Evolutionary conservation across 2,113 vertebrate genomes (phyloP).

Genomic region (Psilopogon haemacephalus): DNA sequence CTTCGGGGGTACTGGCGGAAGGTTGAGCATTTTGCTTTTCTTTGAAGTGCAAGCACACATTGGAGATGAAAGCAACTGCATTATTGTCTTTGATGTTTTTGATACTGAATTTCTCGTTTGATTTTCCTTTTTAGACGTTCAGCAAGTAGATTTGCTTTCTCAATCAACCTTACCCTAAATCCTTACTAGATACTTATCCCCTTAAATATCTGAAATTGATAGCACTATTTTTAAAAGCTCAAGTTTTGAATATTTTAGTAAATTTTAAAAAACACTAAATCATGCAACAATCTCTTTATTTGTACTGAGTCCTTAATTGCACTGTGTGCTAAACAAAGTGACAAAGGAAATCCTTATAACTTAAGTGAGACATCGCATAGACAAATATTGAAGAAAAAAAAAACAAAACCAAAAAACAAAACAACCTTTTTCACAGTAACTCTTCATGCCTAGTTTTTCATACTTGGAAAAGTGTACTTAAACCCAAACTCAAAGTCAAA

Average conservation of each 20-base stretch:
- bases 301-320: not conserved
- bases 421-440: not conserved
- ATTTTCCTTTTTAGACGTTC: slow-evolving; percentile 73
- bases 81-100: slow-evolving; percentile 81
- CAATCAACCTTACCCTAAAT: slow-evolving; percentile 62
- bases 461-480: not conserved
- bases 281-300: not conserved
- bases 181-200: slow-evolving; percentile 59
- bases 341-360: not conserved
- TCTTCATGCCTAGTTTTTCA: not conserved
- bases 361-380: not conserved
- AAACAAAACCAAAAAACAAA: not conserved
- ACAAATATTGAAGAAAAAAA: not conserved
- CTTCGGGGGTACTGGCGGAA: slow-evolving; percentile 57
- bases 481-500: not conserved
- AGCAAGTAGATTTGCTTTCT: slow-evolving; percentile 68
- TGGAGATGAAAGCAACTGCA: slow-evolving; percentile 79
- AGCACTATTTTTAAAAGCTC: slow-evolving; percentile 25
- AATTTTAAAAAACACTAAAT: not conserved
- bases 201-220: slow-evolving; percentile 64
- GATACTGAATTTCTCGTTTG: slow-evolving; percentile 78
- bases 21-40: slow-evolving; percentile 73
- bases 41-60: slow-evolving; percentile 76
- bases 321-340: not conserved
- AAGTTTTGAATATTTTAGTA: slow-evolving; percentile 6